Percentiles rank a stretch among this genome's conserved stretches.
Conservation (phyloP, 2,888 invertebrate species). For the Atethmia centrago region DNA sequence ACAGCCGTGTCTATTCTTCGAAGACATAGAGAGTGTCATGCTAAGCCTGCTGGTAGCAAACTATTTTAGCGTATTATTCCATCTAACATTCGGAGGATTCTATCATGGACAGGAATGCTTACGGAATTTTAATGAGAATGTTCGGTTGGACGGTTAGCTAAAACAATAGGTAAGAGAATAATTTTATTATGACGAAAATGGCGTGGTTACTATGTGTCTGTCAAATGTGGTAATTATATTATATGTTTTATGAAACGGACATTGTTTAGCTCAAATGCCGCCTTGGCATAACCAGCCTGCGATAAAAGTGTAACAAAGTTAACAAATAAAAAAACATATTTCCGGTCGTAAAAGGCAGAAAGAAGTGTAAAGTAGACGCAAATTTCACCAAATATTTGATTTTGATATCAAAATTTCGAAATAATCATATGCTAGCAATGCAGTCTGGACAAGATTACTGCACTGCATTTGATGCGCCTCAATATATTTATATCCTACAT, state of each 20-base stretch:
- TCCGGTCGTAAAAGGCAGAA: neutral
- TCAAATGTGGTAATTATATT: neutral
- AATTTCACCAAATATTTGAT: neutral
- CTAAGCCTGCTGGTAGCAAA: too few species aligned
- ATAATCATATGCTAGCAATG: neutral
- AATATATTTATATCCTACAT: neutral
- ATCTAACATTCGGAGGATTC: neutral
- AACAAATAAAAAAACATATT: too few species aligned
- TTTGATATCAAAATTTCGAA: neutral
- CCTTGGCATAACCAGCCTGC: too few species aligned
- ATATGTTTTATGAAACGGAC: neutral
- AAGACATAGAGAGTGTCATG: too few species aligned
- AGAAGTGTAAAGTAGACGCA: neutral
- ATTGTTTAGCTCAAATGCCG: neutral
- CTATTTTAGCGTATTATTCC: constrained; percentile 1
- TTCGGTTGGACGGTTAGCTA: too few species aligned
- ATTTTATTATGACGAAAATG: neutral
- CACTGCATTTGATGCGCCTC: neutral
- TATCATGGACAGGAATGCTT: neutral
- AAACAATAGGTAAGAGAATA: constrained; percentile 22
- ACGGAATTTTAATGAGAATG: constrained; percentile 29
- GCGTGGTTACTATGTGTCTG: neutral
- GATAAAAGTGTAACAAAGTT: too few species aligned
- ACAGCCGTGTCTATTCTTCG: too few species aligned
- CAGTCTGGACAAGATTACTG: neutral